Base-by-base conservation (phyloP, 2,888 invertebrate genomes). In the Phanerotoma sp. region DNA sequence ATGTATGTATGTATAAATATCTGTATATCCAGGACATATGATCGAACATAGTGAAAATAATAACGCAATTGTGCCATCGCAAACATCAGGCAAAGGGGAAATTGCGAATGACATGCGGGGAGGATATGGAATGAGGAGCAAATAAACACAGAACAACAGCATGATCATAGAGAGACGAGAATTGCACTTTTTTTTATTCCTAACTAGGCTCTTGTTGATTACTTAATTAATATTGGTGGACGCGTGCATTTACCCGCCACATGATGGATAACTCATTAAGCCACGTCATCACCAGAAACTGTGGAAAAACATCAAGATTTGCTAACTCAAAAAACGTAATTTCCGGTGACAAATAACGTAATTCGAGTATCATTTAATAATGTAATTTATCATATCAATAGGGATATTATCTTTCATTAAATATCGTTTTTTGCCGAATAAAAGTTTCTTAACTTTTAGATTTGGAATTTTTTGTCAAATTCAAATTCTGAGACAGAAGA, bases 191-290 rank as follows among this genome's bases (percentile, higher is more conserved):
- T 20, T 49, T 10, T 13, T 10, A 6, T n/a, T 18, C 4, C 21
- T 32, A 46, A 54, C 47, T 48, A 48, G 51, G 52, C 53, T 13
- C 44, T 47, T 52, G 56, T 60, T 60, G 56, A 61, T 61, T 57
- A 63, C 57, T 60, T 60, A 61, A 62, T 62, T 62, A 61, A 61
- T 59, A 57, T 57, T 53, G 52, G 58, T 52, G 47, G 37, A 37
- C 41, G 45, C 37, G 57, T 47, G 52, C 55, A 40, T 62, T 57
- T 52, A 48, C 37, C 47, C 47, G 46, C 53, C 51, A 51, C 57
- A 56, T 61, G 57, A 57, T 56, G 59, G 56, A 59, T 61, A 55
- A 56, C 56, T 54, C 53, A 57, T 56, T 44, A 51, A 53, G 38
- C 51, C 45, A 38, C 28, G 32, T 37, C 40, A 51, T 54, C 25